Evolutionary conservation across 2,888 invertebrate genomes (phyloP), one percentile per base, ranked within the genome.

Genomic region (Mesochorus sp.): DNA sequence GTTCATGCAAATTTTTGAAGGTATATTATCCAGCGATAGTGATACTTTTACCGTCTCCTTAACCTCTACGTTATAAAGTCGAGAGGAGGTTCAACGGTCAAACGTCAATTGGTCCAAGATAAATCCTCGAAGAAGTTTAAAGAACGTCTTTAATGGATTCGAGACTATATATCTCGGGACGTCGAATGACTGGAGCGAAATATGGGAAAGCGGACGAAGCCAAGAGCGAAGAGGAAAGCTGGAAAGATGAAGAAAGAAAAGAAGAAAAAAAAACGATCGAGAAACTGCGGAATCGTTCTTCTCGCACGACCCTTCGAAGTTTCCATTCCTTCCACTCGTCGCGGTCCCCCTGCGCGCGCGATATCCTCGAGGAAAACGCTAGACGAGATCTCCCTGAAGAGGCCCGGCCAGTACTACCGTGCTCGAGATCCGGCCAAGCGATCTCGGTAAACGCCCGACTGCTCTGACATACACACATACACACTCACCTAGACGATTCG

Each of bases 121-220:
- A 84, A 84, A 84, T 84, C 80, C 81, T 80, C 57, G 67, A 77
- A 53, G 77, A 79, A 84, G 79, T 83, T 84, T 84, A 82, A 83
- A 84, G 79, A 79, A 84, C 80, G 68, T 80, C 76, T 72, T 80
- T 83, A 84, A 84, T 84, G 80, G 82, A 84, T 84, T 81, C 81
- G 74, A 19, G 80, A 66, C 81, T 81, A 82, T 85, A 82, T 78
- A 81, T 82, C 81, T 83, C n/a, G 14, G 42, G 17, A 61, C 55
- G 62, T 77, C 77, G 62, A 72, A 67, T 39, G 72, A 77, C 47
- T 77, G 12, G 51, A 68, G 39, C 49, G 44, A 76, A 66, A 68
- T 68, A 72, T 39, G 59, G 70, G 66, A 61, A 44, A 71, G 26
- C 55, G 68, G 31, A 53, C 47, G 59, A 64, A 49, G 44, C 61